These are phyloP conservation scores for Cossypha polioptera DNA, from an alignment of 2,797 vertebrate genomes.

Conservation along the genomic window DNA sequence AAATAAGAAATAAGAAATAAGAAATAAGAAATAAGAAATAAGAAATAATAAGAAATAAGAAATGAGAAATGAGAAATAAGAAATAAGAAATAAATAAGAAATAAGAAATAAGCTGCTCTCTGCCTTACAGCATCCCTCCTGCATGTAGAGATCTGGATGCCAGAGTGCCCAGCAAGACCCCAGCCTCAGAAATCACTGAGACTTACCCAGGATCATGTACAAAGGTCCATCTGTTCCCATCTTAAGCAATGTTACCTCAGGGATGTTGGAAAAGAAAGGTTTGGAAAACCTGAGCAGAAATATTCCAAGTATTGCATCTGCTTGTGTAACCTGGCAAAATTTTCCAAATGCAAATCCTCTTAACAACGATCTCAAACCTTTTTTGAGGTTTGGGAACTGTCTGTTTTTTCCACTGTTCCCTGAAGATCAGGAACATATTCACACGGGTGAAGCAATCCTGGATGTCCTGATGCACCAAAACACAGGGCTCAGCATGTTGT, in stretches of 20 bases:
- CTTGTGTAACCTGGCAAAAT: constrained; percentile 37
- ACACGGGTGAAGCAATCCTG: background rate
- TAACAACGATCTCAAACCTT: background rate
- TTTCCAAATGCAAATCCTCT: constrained; percentile 27
- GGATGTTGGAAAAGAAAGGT: background rate
- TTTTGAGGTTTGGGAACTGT: constrained; percentile 38
- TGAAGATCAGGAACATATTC: background rate
- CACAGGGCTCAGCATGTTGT: fast-evolving
- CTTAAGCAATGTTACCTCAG: background rate
- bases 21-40: too few species aligned
- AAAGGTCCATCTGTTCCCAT: background rate
- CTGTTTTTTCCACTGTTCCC: background rate
- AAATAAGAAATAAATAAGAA: background rate
- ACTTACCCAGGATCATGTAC: background rate
- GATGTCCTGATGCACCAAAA: background rate
- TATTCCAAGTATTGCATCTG: constrained; percentile 9
- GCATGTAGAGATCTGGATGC: background rate
- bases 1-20: too few species aligned
- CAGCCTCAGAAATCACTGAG: background rate
- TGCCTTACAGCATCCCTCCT: background rate
- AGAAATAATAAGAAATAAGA: too few species aligned
- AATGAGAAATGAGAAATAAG: too few species aligned
- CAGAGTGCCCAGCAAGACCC: background rate
- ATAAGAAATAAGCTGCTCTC: background rate
- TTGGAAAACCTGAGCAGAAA: constrained; percentile 30